Evolutionary conservation across 2,797 vertebrate species (phyloP).

Genomic region (Clarias fuscus): DNA sequence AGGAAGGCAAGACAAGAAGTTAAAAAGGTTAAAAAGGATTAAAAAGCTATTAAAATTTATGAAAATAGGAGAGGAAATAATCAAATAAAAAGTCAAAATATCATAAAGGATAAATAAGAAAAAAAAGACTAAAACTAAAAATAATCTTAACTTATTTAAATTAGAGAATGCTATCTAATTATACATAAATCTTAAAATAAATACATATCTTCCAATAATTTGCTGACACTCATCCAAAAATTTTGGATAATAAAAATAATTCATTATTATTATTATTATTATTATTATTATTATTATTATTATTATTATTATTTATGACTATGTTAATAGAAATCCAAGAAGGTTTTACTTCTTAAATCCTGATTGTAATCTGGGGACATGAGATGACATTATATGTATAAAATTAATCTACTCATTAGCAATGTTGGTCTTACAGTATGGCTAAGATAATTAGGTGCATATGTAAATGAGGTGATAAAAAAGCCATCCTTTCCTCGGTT

Average conservation of each 20-base stretch:
- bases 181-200: too few species aligned
- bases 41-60: background rate
- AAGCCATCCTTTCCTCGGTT: background rate
- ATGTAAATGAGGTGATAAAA: conserved; percentile 10
- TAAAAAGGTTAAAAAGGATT: background rate
- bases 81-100: too few species aligned
- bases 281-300: background rate
- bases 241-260: too few species aligned
- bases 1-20: too few species aligned
- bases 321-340: background rate
- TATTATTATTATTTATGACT: too few species aligned
- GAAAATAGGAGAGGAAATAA: background rate
- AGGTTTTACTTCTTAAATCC: background rate
- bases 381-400: background rate
- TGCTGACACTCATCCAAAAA: too few species aligned
- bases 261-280: too few species aligned
- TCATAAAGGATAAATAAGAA: too few species aligned
- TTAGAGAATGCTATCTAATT: too few species aligned
- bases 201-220: too few species aligned
- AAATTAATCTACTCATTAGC: conserved; percentile 15
- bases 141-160: too few species aligned
- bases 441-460: background rate
- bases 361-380: background rate
- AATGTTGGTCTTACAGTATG: conserved; percentile 11
- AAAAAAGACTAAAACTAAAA: too few species aligned